phyloP scores from a whole-genome alignment of 1,140 invertebrate genomes.

The Calosoma granatense region DNA sequence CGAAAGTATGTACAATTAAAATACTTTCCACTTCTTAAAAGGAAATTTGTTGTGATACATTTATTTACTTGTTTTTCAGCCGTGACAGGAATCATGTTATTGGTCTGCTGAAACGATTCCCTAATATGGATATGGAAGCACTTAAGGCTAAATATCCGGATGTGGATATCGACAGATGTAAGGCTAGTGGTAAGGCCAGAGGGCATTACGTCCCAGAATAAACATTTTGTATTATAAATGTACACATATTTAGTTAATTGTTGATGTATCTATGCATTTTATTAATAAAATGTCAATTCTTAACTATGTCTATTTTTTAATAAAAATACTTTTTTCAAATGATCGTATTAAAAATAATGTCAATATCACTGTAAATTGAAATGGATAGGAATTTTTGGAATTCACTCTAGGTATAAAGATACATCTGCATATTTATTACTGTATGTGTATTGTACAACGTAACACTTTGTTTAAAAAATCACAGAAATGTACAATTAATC shows the following conservation, averaged over 20 bases:
- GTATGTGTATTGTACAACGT: background rate
- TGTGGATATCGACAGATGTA: constrained; percentile 60
- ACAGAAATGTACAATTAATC: background rate
- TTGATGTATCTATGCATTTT: background rate
- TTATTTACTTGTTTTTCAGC: constrained; percentile 36
- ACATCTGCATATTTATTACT: background rate
- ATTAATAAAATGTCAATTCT: background rate
- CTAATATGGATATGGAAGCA: constrained; percentile 60
- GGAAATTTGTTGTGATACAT: background rate
- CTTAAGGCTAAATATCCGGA: constrained; percentile 64
- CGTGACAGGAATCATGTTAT: constrained; percentile 53
- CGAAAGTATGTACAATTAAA: constrained; percentile 40
- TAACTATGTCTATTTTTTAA: no score
- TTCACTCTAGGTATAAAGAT: background rate
- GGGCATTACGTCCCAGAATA: constrained; percentile 48
- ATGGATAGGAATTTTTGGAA: background rate
- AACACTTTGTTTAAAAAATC: background rate
- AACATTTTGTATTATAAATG: constrained; percentile 1
- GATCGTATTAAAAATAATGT: no score
- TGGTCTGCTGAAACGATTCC: constrained; percentile 59
- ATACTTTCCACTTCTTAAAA: background rate
- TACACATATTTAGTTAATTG: no score
- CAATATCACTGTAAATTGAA: background rate
- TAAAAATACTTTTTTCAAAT: no score
- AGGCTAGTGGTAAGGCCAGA: constrained; percentile 40